phyloP scores from a whole-genome alignment of 2,797 vertebrate genomes.

The Phataginus tetradactyla region DNA sequence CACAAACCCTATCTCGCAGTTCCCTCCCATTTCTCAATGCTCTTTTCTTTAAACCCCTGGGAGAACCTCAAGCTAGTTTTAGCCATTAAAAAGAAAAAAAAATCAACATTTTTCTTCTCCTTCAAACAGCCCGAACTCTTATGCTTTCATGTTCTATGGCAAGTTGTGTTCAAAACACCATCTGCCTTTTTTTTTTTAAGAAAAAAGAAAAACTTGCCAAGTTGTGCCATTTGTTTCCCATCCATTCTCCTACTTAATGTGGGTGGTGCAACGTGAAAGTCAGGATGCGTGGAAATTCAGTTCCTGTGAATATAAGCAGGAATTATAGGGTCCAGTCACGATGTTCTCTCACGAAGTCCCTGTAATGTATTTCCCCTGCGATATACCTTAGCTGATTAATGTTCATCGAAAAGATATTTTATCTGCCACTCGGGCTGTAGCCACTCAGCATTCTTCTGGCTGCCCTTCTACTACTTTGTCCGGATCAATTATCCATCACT shows the following conservation, averaged over 20 bases:
- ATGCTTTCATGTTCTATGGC: constrained; percentile 23
- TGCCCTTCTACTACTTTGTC: background rate
- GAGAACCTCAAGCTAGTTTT: constrained; percentile 71
- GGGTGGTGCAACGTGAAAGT: background rate
- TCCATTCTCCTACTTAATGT: background rate
- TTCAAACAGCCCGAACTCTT: constrained; percentile 54
- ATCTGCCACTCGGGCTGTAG: background rate
- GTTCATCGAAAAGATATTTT: background rate
- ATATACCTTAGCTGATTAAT: background rate
- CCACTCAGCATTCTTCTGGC: background rate
- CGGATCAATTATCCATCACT: background rate
- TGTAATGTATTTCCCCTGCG: background rate
- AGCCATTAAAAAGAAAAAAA: constrained; percentile 72
- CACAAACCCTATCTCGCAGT: constrained; percentile 86
- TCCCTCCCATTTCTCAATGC: constrained; percentile 74
- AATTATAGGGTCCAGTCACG: background rate
- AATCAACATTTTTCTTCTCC: constrained; percentile 73
- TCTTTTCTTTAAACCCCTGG: constrained; percentile 64
- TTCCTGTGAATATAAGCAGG: background rate
- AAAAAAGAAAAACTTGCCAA: constrained; percentile 37
- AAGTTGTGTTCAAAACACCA: constrained; percentile 51
- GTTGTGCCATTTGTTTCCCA: constrained; percentile 15
- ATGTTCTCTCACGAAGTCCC: background rate
- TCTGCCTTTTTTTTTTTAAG: constrained; percentile 46
- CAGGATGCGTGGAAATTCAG: background rate